Percentiles rank a stretch among this genome's conserved stretches.
Conservation (phyloP, 2,797 vertebrate species). For the Pseudomugil gertrudae region DNA sequence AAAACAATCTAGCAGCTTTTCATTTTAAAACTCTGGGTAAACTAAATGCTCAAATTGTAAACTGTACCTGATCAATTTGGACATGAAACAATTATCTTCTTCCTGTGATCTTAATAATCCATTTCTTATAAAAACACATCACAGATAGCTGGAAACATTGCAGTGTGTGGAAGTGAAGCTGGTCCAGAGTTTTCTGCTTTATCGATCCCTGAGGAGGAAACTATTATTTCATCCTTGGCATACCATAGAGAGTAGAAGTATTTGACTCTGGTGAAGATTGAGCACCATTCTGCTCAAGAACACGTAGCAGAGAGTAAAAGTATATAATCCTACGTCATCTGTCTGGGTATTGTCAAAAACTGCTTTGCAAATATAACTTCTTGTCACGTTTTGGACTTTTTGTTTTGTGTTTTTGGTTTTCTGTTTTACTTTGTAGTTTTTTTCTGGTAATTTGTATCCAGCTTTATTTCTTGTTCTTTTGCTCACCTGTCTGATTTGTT, state of each 20-base stretch:
- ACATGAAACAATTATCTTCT: slow-evolving; percentile 56
- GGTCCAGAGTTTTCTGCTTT: slow-evolving; percentile 24
- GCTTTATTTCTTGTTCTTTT: too few relatives aligned
- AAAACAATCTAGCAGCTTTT: too few relatives aligned
- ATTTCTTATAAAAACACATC: slow-evolving; percentile 58
- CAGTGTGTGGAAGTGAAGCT: slow-evolving; percentile 28
- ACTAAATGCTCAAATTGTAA: slow-evolving; percentile 64
- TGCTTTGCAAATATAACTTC: neutral
- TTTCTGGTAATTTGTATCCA: too few relatives aligned
- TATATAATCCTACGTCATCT: neutral
- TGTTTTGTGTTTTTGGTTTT: too few relatives aligned
- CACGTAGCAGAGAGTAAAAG: slow-evolving; percentile 36
- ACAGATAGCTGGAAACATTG: slow-evolving; percentile 56
- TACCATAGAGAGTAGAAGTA: slow-evolving; percentile 43
- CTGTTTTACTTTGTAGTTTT: too few relatives aligned
- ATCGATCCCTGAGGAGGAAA: slow-evolving; percentile 52
- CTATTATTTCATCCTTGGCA: slow-evolving; percentile 31
- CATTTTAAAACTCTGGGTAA: slow-evolving; percentile 5
- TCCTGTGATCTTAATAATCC: slow-evolving; percentile 59
- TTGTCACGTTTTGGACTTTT: too few relatives aligned
- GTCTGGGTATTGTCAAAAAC: slow-evolving; percentile 14
- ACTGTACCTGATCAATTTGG: slow-evolving; percentile 64
- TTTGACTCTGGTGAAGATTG: slow-evolving; percentile 42
- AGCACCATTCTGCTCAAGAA: slow-evolving; percentile 54
- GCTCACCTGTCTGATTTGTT: too few relatives aligned